Conservation (phyloP, 2,888 invertebrate species). For the Stratiomys singularior region DNA sequence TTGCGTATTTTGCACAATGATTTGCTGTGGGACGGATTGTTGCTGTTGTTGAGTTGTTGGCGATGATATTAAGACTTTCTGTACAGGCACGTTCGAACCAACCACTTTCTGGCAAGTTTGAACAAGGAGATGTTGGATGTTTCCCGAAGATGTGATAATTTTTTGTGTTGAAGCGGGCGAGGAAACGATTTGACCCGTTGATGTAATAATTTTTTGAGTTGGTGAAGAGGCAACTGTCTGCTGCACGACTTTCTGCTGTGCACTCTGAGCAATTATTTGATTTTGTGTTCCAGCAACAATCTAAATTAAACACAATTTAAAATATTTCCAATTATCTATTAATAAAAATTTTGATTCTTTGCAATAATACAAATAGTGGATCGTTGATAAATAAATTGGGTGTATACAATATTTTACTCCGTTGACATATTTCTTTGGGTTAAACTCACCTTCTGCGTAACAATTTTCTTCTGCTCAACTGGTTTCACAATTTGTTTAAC, state of each 20-base stretch:
- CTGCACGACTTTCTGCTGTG: slow-evolving; percentile 29
- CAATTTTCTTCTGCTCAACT: slow-evolving; percentile 52
- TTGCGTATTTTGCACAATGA: slow-evolving; percentile 47
- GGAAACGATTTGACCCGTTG: slow-evolving; percentile 48
- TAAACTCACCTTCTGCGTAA: slow-evolving; percentile 57
- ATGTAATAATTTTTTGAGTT: slow-evolving; percentile 50
- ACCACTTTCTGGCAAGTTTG: slow-evolving; percentile 62
- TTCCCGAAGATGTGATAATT: slow-evolving; percentile 54
- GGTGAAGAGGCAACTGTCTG: slow-evolving; percentile 31
- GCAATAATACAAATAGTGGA: neutral
- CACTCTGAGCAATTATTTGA: slow-evolving; percentile 35
- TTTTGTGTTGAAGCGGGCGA: slow-evolving; percentile 54
- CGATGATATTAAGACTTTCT: slow-evolving; percentile 64
- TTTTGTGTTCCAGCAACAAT: slow-evolving; percentile 15
- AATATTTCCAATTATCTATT: neutral
- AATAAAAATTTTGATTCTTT: neutral
- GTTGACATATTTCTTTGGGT: neutral
- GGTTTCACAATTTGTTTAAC: slow-evolving; percentile 53
- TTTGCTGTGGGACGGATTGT: slow-evolving; percentile 52
- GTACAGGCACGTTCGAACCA: slow-evolving; percentile 63
- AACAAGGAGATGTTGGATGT: slow-evolving; percentile 62
- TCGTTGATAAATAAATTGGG: neutral
- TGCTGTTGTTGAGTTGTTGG: slow-evolving; percentile 52
- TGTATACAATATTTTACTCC: no score
- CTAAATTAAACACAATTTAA: neutral